Percentiles rank a stretch among this genome's conserved stretches.
Conservation (phyloP, 2,113 vertebrate species). For the Dendrocopos noguchii region DNA sequence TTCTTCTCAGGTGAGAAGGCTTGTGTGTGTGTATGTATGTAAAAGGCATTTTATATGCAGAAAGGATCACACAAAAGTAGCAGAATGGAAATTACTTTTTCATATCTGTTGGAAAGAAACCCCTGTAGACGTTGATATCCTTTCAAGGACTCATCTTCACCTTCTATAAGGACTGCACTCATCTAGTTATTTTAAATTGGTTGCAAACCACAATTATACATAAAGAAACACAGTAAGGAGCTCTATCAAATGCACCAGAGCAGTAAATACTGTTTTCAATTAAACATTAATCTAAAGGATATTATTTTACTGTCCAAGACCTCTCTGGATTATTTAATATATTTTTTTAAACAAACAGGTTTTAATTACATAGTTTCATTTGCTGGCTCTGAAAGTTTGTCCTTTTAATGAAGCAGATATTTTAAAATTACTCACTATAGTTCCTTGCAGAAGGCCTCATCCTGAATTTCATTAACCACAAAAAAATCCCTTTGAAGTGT, state of each 20-base stretch:
- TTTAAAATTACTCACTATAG: conserved; percentile 29
- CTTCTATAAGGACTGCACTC: conserved; percentile 44
- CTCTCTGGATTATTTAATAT: conserved; percentile 13
- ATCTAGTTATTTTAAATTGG: conserved; percentile 69
- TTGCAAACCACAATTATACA: conserved; percentile 65
- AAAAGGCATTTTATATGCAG: conserved; percentile 54
- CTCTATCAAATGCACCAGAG: conserved; percentile 55
- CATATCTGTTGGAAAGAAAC: conserved; percentile 55
- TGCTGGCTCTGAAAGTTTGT: conserved; percentile 42
- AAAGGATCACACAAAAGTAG: conserved; percentile 14
- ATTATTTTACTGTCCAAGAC: conserved; percentile 60
- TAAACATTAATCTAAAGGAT: conserved; percentile 60
- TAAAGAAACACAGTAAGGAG: conserved; percentile 28
- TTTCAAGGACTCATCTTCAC: conserved; percentile 47
- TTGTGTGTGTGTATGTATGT: neutral
- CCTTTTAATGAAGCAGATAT: conserved; percentile 56
- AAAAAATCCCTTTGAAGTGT: conserved; percentile 8
- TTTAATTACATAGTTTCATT: conserved; percentile 53
- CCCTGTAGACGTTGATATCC: conserved; percentile 36
- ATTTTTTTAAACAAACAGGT: conserved; percentile 25
- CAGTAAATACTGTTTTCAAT: conserved; percentile 69
- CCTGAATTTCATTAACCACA: conserved; percentile 50
- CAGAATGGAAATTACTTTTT: conserved; percentile 67
- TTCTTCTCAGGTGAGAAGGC: neutral
- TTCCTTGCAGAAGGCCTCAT: conserved; percentile 33